Percentiles rank a stretch among this genome's conserved stretches.
These are phyloP conservation scores for Onychorhynchus coronatus DNA, from an alignment of 2,113 vertebrate species.

Conservation along the genomic window DNA sequence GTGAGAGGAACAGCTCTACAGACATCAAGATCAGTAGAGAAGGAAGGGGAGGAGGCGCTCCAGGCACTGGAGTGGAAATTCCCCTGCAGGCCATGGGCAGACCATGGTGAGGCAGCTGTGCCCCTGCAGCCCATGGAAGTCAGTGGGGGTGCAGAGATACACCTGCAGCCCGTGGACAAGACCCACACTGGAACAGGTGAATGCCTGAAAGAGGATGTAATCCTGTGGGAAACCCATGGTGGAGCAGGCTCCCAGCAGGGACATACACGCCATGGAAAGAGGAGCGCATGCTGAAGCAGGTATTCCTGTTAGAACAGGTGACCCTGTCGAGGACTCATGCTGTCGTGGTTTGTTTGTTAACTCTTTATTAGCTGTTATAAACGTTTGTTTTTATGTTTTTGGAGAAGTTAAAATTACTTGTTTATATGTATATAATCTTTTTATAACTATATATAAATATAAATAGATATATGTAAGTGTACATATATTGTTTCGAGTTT, in stretches of 20 bases:
- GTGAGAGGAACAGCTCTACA: neutral
- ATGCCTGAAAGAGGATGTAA: neutral
- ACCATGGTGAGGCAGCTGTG: neutral
- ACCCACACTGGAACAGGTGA: neutral
- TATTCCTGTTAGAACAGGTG: neutral
- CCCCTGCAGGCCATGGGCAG: neutral
- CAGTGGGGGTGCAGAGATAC: neutral
- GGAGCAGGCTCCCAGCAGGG: too few relatives aligned
- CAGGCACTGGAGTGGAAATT: neutral
- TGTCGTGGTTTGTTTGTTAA: too few relatives aligned
- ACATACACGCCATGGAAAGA: neutral
- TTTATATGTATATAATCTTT: too few relatives aligned
- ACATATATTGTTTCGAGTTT: too few relatives aligned
- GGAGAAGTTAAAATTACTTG: too few relatives aligned
- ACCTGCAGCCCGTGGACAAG: fast-evolving
- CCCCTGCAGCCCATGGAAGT: neutral
- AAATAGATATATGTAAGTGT: too few relatives aligned
- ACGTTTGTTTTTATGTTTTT: too few relatives aligned
- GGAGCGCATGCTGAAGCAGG: neutral
- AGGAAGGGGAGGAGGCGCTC: neutral
- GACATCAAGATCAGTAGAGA: neutral
- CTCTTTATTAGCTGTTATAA: too few relatives aligned
- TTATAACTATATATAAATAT: too few relatives aligned
- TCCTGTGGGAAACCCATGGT: fast-evolving
- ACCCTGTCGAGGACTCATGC: fast-evolving